Evolutionary conservation across 2,888 invertebrate genomes (phyloP).

Genomic region (Drosophila peninsularis): DNA sequence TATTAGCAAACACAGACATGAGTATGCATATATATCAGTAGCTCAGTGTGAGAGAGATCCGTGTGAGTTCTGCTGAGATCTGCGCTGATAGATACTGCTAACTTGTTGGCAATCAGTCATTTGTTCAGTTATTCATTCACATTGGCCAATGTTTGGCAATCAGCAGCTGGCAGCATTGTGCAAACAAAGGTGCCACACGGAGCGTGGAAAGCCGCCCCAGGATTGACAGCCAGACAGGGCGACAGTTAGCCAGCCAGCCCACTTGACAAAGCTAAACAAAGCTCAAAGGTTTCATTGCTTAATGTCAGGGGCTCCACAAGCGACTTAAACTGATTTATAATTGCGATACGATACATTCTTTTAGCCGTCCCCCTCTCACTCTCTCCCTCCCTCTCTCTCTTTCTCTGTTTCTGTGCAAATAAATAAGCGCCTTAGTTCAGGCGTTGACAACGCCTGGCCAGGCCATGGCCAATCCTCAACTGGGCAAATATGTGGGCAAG

Average conservation of each 20-base stretch:
- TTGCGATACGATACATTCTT: constrained; percentile 76
- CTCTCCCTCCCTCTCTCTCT: not conserved
- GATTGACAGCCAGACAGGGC: constrained; percentile 42
- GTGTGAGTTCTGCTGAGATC: constrained; percentile 45
- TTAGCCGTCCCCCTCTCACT: not conserved
- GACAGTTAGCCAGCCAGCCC: constrained; percentile 43
- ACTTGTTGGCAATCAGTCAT: constrained; percentile 65
- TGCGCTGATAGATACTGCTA: constrained; percentile 44
- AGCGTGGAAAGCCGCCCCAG: constrained; percentile 70
- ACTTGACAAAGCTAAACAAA: constrained; percentile 66
- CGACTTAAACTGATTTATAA: constrained; percentile 83
- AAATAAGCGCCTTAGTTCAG: constrained; percentile 79
- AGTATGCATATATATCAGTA: not conserved
- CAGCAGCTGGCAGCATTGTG: constrained; percentile 49
- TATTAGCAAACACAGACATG: constrained; percentile 79
- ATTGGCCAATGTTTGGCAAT: constrained; percentile 61
- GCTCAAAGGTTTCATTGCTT: constrained; percentile 81
- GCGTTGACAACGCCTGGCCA: constrained; percentile 66
- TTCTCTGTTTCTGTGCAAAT: constrained; percentile 51
- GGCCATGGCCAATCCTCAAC: constrained; percentile 24
- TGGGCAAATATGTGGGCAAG: constrained; percentile 56
- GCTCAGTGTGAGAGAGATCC: constrained; percentile 22
- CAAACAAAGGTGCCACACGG: constrained; percentile 78
- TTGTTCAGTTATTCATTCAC: constrained; percentile 62
- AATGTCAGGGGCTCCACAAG: constrained; percentile 72